Evolutionary conservation across 64 coral and sea anemone genomes (phyloP).

Genomic region (Stylophora pistillata): DNA sequence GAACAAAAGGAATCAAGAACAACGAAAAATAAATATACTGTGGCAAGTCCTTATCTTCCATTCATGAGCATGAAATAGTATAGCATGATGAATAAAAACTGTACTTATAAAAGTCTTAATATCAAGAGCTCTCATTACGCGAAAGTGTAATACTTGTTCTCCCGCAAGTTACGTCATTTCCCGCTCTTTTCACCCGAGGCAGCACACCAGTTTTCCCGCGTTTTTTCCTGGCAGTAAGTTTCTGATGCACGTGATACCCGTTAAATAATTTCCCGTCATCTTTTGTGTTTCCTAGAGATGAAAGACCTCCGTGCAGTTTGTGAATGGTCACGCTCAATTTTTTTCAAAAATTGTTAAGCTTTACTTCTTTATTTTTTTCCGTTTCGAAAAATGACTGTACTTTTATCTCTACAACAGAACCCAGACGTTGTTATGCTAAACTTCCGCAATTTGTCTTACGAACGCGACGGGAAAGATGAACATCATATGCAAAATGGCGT

Average conservation of each 20-base stretch:
- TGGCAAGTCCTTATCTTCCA: background rate
- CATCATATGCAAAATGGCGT: conserved; percentile 10
- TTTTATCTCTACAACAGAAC: background rate
- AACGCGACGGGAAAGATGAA: background rate
- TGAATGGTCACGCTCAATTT: too few relatives aligned
- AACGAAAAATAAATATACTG: conserved; percentile 25
- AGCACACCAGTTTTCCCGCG: background rate
- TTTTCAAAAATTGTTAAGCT: too few relatives aligned
- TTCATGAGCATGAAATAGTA: background rate
- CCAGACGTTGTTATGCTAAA: conserved; percentile 16
- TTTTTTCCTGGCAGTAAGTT: background rate
- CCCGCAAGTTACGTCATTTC: background rate
- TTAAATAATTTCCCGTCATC: background rate
- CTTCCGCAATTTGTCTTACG: background rate
- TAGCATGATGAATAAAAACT: background rate
- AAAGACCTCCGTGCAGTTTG: too few relatives aligned
- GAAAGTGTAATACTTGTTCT: background rate
- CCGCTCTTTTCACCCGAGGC: background rate
- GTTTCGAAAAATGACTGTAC: background rate
- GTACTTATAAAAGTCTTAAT: background rate
- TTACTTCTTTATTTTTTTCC: too few relatives aligned
- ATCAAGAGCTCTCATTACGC: background rate
- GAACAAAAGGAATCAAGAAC: background rate
- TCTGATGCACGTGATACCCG: background rate
- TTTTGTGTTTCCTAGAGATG: background rate